phyloP scores from a whole-genome alignment of 2,888 invertebrate species.

The Sycophila texana region DNA sequence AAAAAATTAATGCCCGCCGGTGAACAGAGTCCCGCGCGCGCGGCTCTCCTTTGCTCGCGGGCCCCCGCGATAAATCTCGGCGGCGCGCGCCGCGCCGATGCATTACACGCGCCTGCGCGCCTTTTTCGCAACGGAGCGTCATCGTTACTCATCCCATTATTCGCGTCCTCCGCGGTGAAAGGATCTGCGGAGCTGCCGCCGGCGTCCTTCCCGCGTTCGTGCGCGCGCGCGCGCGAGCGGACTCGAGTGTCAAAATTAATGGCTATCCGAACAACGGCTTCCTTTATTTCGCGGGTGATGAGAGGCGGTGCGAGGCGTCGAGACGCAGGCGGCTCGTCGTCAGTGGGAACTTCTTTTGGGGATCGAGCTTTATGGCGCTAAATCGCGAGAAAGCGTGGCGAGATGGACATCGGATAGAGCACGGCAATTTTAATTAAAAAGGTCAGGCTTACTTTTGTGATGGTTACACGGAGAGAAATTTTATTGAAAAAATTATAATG shows the following conservation, averaged over 20 bases:
- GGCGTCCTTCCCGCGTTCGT: background rate
- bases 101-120: conserved; percentile 7
- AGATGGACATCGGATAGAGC: no score
- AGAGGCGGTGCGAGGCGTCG: no score
- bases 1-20: background rate
- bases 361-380: no score
- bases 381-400: no score
- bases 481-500: no score
- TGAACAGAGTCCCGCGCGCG: background rate
- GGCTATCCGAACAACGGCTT: no score
- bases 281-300: no score
- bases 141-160: conserved; percentile 45
- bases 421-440: no score
- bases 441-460: no score
- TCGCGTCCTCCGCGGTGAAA: conserved; percentile 32
- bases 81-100: background rate
- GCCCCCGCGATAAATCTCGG: conserved; percentile 43
- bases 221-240: background rate
- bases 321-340: no score
- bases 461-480: no score
- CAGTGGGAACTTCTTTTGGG: no score
- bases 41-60: conserved; percentile 13
- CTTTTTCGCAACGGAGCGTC: conserved; percentile 41
- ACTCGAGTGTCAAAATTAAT: conserved; percentile 40
- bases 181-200: conserved; percentile 18